phyloP scores from a whole-genome alignment of 2,113 vertebrate genomes.

The Microcebus tavaratra region DNA sequence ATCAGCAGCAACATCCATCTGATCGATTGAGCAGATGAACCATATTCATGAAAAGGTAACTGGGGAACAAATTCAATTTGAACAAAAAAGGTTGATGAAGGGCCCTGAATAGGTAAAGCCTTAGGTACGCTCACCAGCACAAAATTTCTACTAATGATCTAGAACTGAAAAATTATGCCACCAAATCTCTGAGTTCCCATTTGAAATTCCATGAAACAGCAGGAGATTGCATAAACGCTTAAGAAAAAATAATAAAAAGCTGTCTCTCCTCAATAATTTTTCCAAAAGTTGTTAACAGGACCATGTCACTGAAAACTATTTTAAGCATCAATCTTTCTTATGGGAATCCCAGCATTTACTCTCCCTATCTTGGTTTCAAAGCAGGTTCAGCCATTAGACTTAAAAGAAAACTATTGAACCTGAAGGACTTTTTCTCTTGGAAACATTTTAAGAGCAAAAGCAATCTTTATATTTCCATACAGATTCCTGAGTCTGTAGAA shows the following conservation, averaged over 20 bases:
- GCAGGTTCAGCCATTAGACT: background rate
- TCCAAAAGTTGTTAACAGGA: constrained; percentile 74
- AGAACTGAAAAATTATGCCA: background rate
- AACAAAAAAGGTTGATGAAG: background rate
- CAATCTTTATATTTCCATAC: background rate
- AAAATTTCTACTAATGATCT: constrained; percentile 7
- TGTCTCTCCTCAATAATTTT: constrained; percentile 68
- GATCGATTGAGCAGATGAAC: constrained; percentile 57
- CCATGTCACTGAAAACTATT: constrained; percentile 34
- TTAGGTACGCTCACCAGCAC: background rate
- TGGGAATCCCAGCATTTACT: constrained; percentile 68
- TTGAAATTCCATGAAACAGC: constrained; percentile 70
- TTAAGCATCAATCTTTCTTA: constrained; percentile 51
- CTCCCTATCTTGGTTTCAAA: constrained; percentile 57
- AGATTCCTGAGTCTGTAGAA: background rate
- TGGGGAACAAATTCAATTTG: background rate
- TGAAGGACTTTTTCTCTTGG: constrained; percentile 58
- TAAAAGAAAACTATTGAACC: constrained; percentile 50
- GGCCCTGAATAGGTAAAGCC: background rate
- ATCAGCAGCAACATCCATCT: constrained; percentile 1
- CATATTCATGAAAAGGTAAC: background rate
- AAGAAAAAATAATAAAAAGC: constrained; percentile 51
- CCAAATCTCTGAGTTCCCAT: constrained; percentile 37
- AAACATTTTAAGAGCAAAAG: constrained; percentile 41
- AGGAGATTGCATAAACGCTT: constrained; percentile 61